Percentiles rank a stretch among this genome's conserved stretches.
phyloP scores from a whole-genome alignment of 2,797 vertebrate genomes.

The Sebastes baramenuke region DNA sequence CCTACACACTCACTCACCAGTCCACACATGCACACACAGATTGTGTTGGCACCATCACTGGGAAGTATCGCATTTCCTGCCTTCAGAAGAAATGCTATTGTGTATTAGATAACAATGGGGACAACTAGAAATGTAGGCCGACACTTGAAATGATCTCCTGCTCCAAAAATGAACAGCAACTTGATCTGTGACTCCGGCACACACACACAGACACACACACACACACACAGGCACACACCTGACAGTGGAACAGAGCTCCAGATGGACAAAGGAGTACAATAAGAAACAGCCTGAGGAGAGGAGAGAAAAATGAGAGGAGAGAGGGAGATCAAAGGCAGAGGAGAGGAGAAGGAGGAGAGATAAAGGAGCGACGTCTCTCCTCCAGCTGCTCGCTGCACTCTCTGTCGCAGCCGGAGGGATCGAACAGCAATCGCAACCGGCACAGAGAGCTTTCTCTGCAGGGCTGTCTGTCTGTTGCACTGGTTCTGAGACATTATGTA shows the following conservation, averaged over 20 bases:
- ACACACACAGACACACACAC: neutral
- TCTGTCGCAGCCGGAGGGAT: constrained; percentile 38
- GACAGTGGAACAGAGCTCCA: constrained; percentile 42
- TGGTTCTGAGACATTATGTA: neutral
- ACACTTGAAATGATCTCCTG: constrained; percentile 35
- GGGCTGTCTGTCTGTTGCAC: neutral
- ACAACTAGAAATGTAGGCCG: constrained; percentile 14
- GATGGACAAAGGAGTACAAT: constrained; percentile 61
- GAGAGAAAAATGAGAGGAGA: constrained; percentile 19
- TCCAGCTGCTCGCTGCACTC: constrained; percentile 58
- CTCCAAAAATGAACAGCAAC: constrained; percentile 42
- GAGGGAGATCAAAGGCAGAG: constrained; percentile 60
- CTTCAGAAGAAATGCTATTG: constrained; percentile 12
- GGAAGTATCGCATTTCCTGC: constrained; percentile 20
- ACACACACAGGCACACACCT: neutral
- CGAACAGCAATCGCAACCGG: constrained; percentile 34
- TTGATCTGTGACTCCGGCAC: constrained; percentile 25
- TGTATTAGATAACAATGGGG: constrained; percentile 34
- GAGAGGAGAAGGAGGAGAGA: constrained; percentile 46
- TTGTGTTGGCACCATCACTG: neutral
- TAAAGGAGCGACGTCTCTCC: constrained; percentile 42
- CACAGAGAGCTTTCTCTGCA: constrained; percentile 4
- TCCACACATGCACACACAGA: constrained; percentile 4
- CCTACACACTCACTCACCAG: neutral
- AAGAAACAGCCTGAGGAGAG: constrained; percentile 48